A percentile compares a stretch with the other conserved stretches of the same genome.
Conservation (phyloP, 2,797 vertebrate genomes). For the Bucorvus abyssinicus region DNA sequence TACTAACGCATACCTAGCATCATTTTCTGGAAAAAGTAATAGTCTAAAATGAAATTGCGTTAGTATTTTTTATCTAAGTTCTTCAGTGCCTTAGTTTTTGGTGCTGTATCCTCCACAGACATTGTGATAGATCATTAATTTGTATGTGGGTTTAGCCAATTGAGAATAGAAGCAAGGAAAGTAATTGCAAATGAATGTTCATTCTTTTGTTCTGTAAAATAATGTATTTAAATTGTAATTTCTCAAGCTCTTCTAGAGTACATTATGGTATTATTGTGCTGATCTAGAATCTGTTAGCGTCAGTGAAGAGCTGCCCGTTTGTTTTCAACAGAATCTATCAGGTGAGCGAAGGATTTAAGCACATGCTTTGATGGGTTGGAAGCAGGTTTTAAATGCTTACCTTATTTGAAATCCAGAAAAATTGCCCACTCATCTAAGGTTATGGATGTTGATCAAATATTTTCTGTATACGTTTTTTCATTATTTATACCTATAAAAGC, state of each 20-base stretch:
- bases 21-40: constrained; percentile 7
- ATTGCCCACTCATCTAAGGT: neutral
- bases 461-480: neutral
- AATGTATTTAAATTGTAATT: constrained; percentile 12
- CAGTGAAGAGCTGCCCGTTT: neutral
- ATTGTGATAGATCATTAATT: constrained; percentile 49
- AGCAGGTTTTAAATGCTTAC: neutral
- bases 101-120: neutral
- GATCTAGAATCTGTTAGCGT: neutral
- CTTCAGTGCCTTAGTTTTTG: constrained; percentile 3
- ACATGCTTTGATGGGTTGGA: neutral
- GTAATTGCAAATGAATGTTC: neutral
- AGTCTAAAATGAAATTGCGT: constrained; percentile 17
- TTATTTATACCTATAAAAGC: neutral
- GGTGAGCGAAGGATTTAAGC: neutral
- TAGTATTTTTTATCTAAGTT: constrained; percentile 18
- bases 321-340: neutral
- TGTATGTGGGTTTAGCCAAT: constrained; percentile 23
- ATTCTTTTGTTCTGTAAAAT: neutral
- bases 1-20: neutral
- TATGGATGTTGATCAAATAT: neutral
- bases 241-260: neutral
- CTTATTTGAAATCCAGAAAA: neutral
- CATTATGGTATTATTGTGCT: neutral
- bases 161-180: constrained; percentile 9